phyloP scores from a whole-genome alignment of 35 echinoderm and acorn worm genomes.

The Hemicentrotus pulcherrimus region DNA sequence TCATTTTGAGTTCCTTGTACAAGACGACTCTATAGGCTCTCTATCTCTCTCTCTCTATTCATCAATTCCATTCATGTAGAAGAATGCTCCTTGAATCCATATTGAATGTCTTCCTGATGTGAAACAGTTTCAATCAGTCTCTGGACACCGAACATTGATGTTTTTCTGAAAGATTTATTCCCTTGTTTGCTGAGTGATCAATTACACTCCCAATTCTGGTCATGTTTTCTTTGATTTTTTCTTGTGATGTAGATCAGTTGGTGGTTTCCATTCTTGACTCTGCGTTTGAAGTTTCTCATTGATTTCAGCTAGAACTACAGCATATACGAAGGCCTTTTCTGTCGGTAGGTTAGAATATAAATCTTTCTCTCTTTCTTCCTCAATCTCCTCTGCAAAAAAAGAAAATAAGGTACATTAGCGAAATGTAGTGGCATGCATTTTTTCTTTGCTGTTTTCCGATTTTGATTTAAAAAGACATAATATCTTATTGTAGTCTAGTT shows the following conservation, averaged over 20 bases:
- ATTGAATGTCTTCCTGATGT: too few species aligned
- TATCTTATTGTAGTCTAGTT: too few species aligned
- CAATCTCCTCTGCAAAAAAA: conserved; percentile 33
- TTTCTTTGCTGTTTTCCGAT: too few species aligned
- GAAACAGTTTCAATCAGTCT: too few species aligned
- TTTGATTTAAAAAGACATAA: too few species aligned
- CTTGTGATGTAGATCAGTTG: background rate
- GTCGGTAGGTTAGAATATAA: conserved; percentile 68
- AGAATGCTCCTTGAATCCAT: background rate
- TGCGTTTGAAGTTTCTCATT: conserved; percentile 76
- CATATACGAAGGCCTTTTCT: conserved; percentile 72
- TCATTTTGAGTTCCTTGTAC: background rate
- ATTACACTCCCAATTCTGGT: background rate
- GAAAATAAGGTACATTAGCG: background rate
- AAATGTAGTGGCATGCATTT: too few species aligned
- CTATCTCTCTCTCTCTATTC: background rate
- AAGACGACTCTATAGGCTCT: background rate
- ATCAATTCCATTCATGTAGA: background rate
- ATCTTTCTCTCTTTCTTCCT: conserved; percentile 71
- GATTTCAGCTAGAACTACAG: conserved; percentile 72
- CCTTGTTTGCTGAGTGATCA: too few species aligned
- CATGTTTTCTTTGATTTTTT: background rate
- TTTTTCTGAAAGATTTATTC: background rate
- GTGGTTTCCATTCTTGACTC: background rate
- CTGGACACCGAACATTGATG: background rate